Percentiles rank a stretch among this genome's conserved stretches.
These are phyloP conservation scores for Limnephilus auricula DNA, from an alignment of 2,888 invertebrate species.

Conservation along the genomic window DNA sequence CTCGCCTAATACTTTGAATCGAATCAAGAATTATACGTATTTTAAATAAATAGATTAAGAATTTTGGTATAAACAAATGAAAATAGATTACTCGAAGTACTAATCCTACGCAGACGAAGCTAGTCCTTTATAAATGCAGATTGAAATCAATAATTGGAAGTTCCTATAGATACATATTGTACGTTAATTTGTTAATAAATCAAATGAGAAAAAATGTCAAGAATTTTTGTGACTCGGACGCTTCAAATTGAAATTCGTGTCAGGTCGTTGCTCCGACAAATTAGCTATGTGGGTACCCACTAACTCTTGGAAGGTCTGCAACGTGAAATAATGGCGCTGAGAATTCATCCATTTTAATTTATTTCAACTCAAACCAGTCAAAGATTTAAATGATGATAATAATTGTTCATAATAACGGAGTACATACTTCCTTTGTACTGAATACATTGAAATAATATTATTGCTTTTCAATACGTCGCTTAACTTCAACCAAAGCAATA, in stretches of 20 bases:
- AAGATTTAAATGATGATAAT: neutral
- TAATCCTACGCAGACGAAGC: too few species aligned
- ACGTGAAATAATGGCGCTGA: neutral
- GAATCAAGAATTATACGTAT: too few species aligned
- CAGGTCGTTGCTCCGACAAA: slow-evolving; percentile 17
- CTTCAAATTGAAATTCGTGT: neutral
- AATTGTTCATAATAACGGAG: neutral
- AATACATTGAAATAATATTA: neutral
- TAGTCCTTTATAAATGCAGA: neutral
- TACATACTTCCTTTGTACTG: neutral
- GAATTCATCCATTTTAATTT: neutral
- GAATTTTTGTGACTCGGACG: neutral
- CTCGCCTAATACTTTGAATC: too few species aligned
- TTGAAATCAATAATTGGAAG: neutral
- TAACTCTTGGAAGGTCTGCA: neutral
- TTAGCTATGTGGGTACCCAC: neutral
- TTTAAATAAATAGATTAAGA: too few species aligned
- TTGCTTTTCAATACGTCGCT: neutral
- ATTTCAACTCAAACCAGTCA: neutral
- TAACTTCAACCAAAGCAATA: neutral
- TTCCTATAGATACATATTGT: too few species aligned
- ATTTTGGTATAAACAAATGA: too few species aligned
- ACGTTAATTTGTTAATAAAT: neutral
- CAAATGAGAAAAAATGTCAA: neutral
- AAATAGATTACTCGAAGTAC: too few species aligned